A percentile compares a stretch with the other conserved stretches of the same genome.
phyloP scores from a whole-genome alignment of 2,113 vertebrate genomes.

The Oreochromis tanganicae region DNA sequence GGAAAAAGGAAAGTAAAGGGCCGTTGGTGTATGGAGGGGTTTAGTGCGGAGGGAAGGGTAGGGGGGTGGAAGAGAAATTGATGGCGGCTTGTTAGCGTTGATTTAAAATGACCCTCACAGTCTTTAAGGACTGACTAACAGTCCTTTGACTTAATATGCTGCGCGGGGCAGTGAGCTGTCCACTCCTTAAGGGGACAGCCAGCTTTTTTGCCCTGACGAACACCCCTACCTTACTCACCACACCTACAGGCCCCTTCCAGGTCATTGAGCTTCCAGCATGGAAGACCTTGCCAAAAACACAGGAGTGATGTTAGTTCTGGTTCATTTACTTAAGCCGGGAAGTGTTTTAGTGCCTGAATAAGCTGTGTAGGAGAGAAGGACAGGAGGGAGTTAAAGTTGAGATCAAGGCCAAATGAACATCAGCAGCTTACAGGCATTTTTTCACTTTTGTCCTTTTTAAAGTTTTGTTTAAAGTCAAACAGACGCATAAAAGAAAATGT shows the following conservation, averaged over 20 bases:
- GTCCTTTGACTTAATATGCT: slow-evolving; percentile 34
- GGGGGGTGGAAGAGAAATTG: neutral
- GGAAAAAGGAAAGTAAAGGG: neutral
- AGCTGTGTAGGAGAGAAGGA: neutral
- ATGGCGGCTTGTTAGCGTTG: slow-evolving; percentile 40
- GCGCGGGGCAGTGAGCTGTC: slow-evolving; percentile 29
- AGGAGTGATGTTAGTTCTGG: slow-evolving; percentile 50
- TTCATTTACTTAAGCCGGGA: slow-evolving; percentile 54
- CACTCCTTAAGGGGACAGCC: slow-evolving; percentile 54
- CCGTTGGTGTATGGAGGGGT: neutral
- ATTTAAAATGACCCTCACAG: slow-evolving; percentile 29
- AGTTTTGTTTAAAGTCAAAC: slow-evolving; percentile 11
- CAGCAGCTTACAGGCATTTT: slow-evolving; percentile 26
- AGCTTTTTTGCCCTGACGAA: slow-evolving; percentile 32
- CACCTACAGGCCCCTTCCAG: slow-evolving; percentile 72
- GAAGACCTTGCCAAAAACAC: slow-evolving; percentile 70
- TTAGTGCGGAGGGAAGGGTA: neutral
- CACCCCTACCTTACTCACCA: slow-evolving; percentile 72
- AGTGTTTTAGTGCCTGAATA: slow-evolving; percentile 44
- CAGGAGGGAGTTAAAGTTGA: slow-evolving; percentile 16
- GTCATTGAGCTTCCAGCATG: slow-evolving; percentile 63
- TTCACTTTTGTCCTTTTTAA: slow-evolving; percentile 39
- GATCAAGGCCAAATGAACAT: slow-evolving; percentile 46
- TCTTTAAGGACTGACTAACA: slow-evolving; percentile 44
- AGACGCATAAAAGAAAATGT: neutral